Base-by-base conservation (phyloP, 1,140 invertebrate genomes). In the Aphidius gifuensis region DNA sequence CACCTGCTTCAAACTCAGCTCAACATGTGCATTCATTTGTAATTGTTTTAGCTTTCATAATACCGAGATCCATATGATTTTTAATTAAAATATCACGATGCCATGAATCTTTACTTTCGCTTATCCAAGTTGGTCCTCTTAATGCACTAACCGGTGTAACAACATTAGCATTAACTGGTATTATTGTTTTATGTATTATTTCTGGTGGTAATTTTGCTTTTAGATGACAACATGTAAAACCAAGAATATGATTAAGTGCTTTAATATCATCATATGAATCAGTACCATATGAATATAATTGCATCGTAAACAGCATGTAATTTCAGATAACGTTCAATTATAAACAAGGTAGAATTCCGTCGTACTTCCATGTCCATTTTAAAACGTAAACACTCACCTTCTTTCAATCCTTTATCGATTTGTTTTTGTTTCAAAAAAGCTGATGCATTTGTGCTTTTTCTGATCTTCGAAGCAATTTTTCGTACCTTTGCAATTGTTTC, bases 91-190 rank as follows among this genome's bases (percentile, higher is more conserved):
- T 69, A 9, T 69, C 72, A 8, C 77, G 74, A 8, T 77, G 69
- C 78, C 78, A 80, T 9, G 75, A 68, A 58, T 80, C 78, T 45
- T 80, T 77, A 2, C 78, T 76, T 53, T 80, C 77, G 42, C 77
- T 80, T 1, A 76, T 57, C 75, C 76, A 80, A 4, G 77, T 80
- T 42, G 72, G 72, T 2, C 77, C 78, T 0, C 73, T 74, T 16
- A 68, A 71, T 39, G 67, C 73, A 49, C 71, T 75, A 7, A 51
- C n/a, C 48, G 77, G 72, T 50, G 65, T 68, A 50, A 68, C 68
- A 9, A 71, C 61, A 32, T 69, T 67, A 11, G 64, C 69, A 46
- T 67, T 71, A 54, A 79, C 75, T 44, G 74, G 72, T 7, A 78
- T 70, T 49, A 80, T 80, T 2, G 72, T 77, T 48, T 77, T 73